A percentile compares a stretch with the other conserved stretches of the same genome.
Evolutionary conservation across 2,888 invertebrate species (phyloP).

Genomic region (Ornithoptera priamus): DNA sequence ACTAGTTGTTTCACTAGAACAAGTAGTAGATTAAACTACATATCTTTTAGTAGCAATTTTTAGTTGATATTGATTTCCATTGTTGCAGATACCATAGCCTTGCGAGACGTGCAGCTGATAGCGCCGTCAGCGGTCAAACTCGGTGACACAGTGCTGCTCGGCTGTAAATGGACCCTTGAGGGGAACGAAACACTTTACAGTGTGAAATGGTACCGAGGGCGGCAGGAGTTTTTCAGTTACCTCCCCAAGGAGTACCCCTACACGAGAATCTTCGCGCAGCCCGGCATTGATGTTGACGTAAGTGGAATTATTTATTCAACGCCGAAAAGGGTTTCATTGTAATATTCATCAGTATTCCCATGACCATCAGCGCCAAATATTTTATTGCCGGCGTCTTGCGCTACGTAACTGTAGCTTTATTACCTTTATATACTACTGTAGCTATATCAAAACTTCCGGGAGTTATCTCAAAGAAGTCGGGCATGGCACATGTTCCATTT

Average conservation of each 20-base stretch:
- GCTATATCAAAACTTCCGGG: too few relatives aligned
- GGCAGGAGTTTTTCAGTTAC: conserved; percentile 88
- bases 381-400: not conserved
- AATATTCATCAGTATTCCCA: conserved; percentile 5
- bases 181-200: conserved; percentile 86
- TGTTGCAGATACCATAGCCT: conserved; percentile 78
- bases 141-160: conserved; percentile 85
- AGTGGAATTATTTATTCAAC: conserved; percentile 60
- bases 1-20: too few relatives aligned
- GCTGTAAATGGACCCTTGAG: conserved; percentile 87
- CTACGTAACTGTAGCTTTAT: not conserved
- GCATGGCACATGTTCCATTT: too few relatives aligned
- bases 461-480: too few relatives aligned
- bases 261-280: conserved; percentile 85
- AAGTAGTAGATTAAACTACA: too few relatives aligned
- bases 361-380: not conserved
- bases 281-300: conserved; percentile 85
- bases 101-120: conserved; percentile 84
- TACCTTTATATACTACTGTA: not conserved
- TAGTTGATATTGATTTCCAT: conserved; percentile 30
- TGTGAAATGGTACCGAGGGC: conserved; percentile 90
- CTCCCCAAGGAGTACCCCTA: conserved; percentile 89
- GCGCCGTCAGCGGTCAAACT: conserved; percentile 86
- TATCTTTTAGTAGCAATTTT: not conserved
- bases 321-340: not conserved